A percentile compares a stretch with the other conserved stretches of the same genome.
Conservation (phyloP, 92 coral and sea anemone species). For the Paragorgia papillata region DNA sequence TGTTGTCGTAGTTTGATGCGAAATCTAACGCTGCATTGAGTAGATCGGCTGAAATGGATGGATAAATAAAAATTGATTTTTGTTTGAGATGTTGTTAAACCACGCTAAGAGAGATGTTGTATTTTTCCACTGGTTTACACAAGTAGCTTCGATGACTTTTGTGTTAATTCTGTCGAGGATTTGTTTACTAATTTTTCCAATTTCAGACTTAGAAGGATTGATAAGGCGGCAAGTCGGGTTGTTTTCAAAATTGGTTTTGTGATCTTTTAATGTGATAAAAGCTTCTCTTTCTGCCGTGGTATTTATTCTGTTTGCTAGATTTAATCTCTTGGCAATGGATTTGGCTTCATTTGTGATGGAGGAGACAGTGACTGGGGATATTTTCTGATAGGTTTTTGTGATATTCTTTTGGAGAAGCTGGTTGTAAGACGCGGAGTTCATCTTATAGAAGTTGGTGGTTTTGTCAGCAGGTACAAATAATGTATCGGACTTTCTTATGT, state of each 20-base stretch:
- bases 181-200: slow-evolving; percentile 43
- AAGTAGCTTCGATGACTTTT: slow-evolving; percentile 17
- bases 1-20: slow-evolving; percentile 33
- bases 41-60: slow-evolving; percentile 31
- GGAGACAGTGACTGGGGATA: neutral
- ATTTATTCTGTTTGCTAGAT: neutral
- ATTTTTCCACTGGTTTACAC: slow-evolving; percentile 42
- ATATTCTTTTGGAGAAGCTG: neutral
- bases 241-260: slow-evolving; percentile 45
- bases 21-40: slow-evolving; percentile 32
- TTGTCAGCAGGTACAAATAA: no score
- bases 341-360: neutral
- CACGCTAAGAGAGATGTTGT: slow-evolving; percentile 24
- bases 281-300: slow-evolving; percentile 1
- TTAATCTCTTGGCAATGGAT: neutral
- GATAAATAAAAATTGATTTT: slow-evolving; percentile 41
- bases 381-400: slow-evolving; percentile 1
- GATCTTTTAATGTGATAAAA: slow-evolving; percentile 47
- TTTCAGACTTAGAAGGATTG: slow-evolving; percentile 49
- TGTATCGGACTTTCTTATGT: neutral
- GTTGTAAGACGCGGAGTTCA: no score
- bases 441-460: no score
- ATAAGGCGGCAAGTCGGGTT: slow-evolving; percentile 44
- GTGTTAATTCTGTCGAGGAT: slow-evolving; percentile 39
- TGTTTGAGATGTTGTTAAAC: slow-evolving; percentile 38